phyloP scores from a whole-genome alignment of 2,797 vertebrate species.

The Rhinichthys osculus region DNA sequence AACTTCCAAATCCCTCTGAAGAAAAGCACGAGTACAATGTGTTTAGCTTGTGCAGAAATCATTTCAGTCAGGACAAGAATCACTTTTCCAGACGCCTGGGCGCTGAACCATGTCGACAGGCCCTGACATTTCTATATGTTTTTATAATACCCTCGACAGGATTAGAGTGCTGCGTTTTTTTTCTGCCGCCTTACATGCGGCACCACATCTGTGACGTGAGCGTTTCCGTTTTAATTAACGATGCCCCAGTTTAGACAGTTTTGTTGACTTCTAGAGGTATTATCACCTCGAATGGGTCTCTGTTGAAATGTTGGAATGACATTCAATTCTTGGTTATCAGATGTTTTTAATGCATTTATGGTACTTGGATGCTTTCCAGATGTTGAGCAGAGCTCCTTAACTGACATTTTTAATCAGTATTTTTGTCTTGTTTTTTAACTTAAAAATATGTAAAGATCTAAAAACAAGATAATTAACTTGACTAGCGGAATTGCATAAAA shows the following conservation, averaged over 20 bases:
- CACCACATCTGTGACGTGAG: neutral
- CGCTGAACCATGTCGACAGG: slow-evolving; percentile 63
- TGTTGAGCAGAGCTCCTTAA: neutral
- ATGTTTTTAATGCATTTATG: neutral
- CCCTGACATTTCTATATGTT: slow-evolving; percentile 67
- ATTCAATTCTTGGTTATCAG: neutral
- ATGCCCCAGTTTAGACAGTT: neutral
- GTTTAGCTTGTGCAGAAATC: slow-evolving; percentile 67
- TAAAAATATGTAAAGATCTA: neutral
- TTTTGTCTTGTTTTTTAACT: neutral
- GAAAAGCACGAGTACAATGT: slow-evolving; percentile 61
- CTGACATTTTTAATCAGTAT: neutral
- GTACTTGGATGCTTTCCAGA: neutral
- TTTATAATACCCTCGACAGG: slow-evolving; percentile 65
- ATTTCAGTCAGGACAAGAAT: slow-evolving; percentile 62
- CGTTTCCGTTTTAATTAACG: neutral
- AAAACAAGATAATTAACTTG: neutral
- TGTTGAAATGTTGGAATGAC: neutral
- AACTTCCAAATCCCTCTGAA: slow-evolving; percentile 62
- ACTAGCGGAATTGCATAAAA: neutral
- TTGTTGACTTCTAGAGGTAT: neutral
- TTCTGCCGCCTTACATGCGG: slow-evolving; percentile 59
- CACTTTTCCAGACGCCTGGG: slow-evolving; percentile 61
- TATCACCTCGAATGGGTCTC: neutral
- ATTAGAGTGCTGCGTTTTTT: slow-evolving; percentile 15